These are phyloP conservation scores for Samia ricini DNA, from an alignment of 1,140 invertebrate genomes.

Conservation along the genomic window DNA sequence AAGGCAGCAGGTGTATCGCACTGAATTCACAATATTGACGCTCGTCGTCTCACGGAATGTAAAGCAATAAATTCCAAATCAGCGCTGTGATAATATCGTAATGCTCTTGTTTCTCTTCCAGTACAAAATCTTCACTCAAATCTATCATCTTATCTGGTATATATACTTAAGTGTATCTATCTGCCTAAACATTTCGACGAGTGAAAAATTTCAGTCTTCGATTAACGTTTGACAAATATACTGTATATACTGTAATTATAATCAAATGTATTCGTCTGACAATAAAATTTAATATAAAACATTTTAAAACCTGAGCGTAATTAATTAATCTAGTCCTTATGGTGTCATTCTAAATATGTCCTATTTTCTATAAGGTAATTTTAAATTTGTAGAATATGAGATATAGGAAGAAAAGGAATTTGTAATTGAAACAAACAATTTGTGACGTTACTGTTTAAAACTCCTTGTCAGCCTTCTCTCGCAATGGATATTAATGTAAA, in stretches of 20 bases:
- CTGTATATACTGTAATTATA: too few species aligned
- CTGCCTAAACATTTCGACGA: too few species aligned
- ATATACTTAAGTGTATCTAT: too few species aligned
- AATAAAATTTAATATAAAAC: too few species aligned
- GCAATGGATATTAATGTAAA: neutral
- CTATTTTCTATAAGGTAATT: too few species aligned
- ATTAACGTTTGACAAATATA: too few species aligned
- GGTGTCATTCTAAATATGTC: too few species aligned
- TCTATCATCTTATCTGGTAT: neutral
- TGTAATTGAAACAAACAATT: neutral
- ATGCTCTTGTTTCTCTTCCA: conserved; percentile 9
- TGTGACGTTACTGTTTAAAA: neutral
- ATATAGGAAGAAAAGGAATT: neutral
- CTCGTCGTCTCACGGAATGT: conserved; percentile 23
- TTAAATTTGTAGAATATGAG: too few species aligned
- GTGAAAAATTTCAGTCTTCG: too few species aligned
- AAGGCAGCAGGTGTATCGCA: conserved; percentile 28
- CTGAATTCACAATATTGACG: conserved; percentile 25
- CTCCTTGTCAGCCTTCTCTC: neutral
- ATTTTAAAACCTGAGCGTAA: too few species aligned
- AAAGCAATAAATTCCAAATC: conserved; percentile 35
- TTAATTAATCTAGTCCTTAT: too few species aligned
- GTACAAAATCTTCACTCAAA: neutral
- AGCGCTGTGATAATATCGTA: conserved; percentile 20
- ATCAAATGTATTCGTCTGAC: too few species aligned